A percentile compares a stretch with the other conserved stretches of the same genome.
Conservation (phyloP, 2,797 vertebrate genomes). For the Enteromius paludinosus region DNA sequence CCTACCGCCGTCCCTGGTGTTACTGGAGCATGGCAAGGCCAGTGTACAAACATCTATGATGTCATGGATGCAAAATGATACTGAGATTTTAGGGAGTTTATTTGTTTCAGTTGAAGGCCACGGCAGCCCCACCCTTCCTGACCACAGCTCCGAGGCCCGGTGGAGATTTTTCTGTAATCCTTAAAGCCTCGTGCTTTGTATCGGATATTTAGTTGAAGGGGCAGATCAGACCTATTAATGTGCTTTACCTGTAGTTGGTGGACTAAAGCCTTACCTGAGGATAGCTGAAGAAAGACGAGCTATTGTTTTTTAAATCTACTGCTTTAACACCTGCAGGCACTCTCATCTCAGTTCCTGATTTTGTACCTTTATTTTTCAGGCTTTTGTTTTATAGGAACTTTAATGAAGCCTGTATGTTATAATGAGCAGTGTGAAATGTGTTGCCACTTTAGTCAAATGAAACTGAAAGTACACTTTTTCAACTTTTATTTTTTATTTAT, state of each 20-base stretch:
- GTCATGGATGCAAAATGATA: constrained; percentile 5
- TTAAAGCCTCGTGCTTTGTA: constrained; percentile 50
- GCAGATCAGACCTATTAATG: constrained; percentile 37
- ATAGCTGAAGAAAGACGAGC: neutral
- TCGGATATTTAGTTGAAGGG: constrained; percentile 44
- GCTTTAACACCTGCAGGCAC: constrained; percentile 7
- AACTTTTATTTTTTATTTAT: no score
- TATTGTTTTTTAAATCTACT: neutral
- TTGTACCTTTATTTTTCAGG: no score
- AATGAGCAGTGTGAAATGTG: neutral
- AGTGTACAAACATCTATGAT: neutral
- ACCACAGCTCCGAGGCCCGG: constrained; percentile 25
- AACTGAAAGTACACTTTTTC: neutral
- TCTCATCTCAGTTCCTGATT: neutral
- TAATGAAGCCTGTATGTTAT: neutral
- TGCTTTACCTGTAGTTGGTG: constrained; percentile 22
- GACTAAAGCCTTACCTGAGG: constrained; percentile 38
- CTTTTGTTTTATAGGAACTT: neutral
- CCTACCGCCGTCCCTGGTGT: neutral
- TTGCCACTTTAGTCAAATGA: neutral
- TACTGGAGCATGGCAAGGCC: constrained; percentile 15
- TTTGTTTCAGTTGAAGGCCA: neutral
- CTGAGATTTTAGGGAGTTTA: constrained; percentile 24
- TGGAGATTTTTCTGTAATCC: constrained; percentile 52
- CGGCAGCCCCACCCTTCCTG: constrained; percentile 34